Base-by-base conservation (phyloP, 1,140 invertebrate genomes). In the Sarcophaga bullata region DNA sequence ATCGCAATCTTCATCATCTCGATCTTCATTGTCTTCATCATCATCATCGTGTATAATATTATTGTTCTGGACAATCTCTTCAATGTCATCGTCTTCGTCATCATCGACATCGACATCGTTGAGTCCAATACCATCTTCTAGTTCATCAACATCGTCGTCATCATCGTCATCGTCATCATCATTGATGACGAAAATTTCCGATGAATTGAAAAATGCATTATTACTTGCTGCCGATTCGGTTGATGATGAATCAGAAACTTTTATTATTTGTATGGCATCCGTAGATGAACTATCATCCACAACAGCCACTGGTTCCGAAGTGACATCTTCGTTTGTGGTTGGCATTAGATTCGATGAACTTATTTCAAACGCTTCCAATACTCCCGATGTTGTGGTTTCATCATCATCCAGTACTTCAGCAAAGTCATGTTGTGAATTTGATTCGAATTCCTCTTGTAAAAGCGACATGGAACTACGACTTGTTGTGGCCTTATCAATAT, bases 341-440 rank as follows among this genome's bases (percentile, higher is more conserved):
- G 88, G 88, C 84, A 89, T 81, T 81, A 87, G 87, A 75, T 89
- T 89, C 82, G 88, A 89, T 84, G 88, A 89, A 84, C 86, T 89
- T 76, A 89, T 89, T 83, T 89, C 88, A 76, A 85, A 89, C 50
- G 85, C 85, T 73, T 87, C 86, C 75, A 86, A 84, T 50, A 86
- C 86, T 5, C 85, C 86, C 8, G 85, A 84, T 46, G 85, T 84
- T 50, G 88, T 89, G 68, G 86, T 89, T 84, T 89, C 88, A 84
- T 89, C 88, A 15, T 78, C 75, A 81, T 89, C 88, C 58, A 89
- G 83, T 25, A 89, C 88, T 84, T 88, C 87, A 81, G 86, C 86
- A 82, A 85, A 89, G 78, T 84, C 88, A 85, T 89, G 88, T 84
- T 87, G 87, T 80, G 87, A 88, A 73, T 88, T 86, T 52, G 80